Conservation (phyloP, 2,797 vertebrate genomes). For the Adrianichthys oophorus region DNA sequence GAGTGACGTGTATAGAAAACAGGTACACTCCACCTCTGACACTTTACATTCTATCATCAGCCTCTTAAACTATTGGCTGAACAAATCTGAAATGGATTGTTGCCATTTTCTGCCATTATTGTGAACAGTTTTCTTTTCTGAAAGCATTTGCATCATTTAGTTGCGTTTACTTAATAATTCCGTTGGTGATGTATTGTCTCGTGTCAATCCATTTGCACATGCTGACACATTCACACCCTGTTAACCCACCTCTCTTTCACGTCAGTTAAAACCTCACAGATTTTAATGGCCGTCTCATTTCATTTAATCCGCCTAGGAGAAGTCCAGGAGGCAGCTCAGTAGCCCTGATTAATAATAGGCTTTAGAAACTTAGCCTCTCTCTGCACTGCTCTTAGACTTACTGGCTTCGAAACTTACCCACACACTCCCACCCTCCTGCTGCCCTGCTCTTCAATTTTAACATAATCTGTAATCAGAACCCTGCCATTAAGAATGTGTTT, state of each 20-base stretch:
- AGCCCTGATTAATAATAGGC: slow-evolving; percentile 78
- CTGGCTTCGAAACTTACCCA: slow-evolving; percentile 51
- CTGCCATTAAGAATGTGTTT: slow-evolving; percentile 65
- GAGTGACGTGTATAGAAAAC: slow-evolving; percentile 18
- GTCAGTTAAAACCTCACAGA: slow-evolving; percentile 65
- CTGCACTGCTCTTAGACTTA: slow-evolving; percentile 56
- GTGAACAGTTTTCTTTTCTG: slow-evolving; percentile 15
- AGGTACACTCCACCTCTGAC: slow-evolving; percentile 27
- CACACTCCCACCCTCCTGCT: slow-evolving; percentile 11
- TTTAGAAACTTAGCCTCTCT: slow-evolving; percentile 64
- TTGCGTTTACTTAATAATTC: slow-evolving; percentile 38
- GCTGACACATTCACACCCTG: slow-evolving; percentile 53
- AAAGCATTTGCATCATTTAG: slow-evolving; percentile 27
- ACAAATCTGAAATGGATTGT: slow-evolving; percentile 15
- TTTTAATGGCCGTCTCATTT: slow-evolving; percentile 77
- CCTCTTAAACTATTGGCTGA: slow-evolving; percentile 19
- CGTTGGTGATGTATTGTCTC: slow-evolving; percentile 16
- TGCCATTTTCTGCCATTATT: slow-evolving; percentile 11
- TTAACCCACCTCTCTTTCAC: slow-evolving; percentile 55
- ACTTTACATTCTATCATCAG: slow-evolving; percentile 31
- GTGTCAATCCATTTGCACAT: slow-evolving; percentile 12
- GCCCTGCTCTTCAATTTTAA: slow-evolving; percentile 51
- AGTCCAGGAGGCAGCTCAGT: slow-evolving; percentile 70
- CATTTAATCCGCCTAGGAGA: slow-evolving; percentile 79
- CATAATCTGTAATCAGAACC: slow-evolving; percentile 61